These are phyloP conservation scores for Sula dactylatra DNA, from an alignment of 2,113 vertebrate genomes.

Conservation along the genomic window DNA sequence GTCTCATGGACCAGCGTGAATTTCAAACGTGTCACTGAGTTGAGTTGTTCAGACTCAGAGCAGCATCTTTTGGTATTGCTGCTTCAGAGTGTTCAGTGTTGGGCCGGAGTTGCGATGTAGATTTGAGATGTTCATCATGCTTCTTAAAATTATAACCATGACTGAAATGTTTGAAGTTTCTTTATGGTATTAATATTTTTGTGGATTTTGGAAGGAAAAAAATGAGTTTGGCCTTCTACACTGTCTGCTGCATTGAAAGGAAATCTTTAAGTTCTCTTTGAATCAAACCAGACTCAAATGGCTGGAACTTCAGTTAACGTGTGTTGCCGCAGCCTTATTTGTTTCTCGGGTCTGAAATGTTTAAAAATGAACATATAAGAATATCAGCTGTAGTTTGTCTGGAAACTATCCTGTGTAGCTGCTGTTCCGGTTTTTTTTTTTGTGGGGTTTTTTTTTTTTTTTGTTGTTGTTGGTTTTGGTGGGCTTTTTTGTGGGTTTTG, in stretches of 20 bases:
- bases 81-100: neutral
- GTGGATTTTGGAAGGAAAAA: neutral
- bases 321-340: neutral
- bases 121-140: neutral
- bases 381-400: neutral
- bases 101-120: neutral
- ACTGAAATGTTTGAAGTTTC: neutral
- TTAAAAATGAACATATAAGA: neutral
- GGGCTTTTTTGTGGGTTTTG: too few relatives aligned
- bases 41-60: neutral
- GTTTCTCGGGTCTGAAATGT: neutral
- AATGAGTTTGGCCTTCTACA: neutral
- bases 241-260: neutral
- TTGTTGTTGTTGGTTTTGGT: too few relatives aligned
- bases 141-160: neutral
- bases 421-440: neutral
- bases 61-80: neutral
- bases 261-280: neutral
- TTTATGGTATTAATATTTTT: neutral
- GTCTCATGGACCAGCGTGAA: neutral
- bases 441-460: too few relatives aligned
- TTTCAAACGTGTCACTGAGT: fast-evolving
- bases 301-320: neutral
- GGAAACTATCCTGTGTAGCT: neutral
- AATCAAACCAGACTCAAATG: neutral